A percentile compares a stretch with the other conserved stretches of the same genome.
Evolutionary conservation across 2,888 invertebrate species (phyloP).

Genomic region (Agrochola macilenta): DNA sequence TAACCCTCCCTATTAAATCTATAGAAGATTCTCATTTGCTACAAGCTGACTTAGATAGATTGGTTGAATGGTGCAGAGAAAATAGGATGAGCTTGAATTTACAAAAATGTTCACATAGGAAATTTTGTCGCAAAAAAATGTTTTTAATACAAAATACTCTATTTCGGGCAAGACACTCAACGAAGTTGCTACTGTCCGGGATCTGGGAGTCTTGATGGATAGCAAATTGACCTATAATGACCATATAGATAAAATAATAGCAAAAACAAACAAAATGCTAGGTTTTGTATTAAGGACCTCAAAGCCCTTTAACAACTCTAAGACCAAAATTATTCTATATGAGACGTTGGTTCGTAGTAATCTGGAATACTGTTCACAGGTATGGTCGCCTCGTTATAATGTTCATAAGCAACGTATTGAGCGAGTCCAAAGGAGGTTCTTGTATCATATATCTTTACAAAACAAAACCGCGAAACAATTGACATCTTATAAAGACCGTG

Average conservation of each 20-base stretch:
- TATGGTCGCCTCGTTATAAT: background rate
- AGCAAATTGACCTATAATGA: background rate
- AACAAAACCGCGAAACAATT: no score
- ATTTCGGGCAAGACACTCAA: background rate
- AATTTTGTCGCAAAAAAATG: no score
- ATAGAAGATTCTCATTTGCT: no score
- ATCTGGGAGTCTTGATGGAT: background rate
- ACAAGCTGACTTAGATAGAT: no score
- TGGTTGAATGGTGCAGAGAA: no score
- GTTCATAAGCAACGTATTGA: background rate
- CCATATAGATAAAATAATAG: no score
- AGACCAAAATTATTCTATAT: background rate
- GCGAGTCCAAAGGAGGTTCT: conserved; percentile 1
- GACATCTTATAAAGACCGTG: no score
- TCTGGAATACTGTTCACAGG: background rate
- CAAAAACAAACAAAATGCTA: no score
- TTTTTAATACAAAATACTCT: no score
- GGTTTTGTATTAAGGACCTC: background rate
- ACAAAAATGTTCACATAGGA: no score
- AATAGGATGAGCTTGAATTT: no score
- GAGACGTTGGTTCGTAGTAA: background rate
- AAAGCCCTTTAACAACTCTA: background rate
- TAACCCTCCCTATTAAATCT: no score
- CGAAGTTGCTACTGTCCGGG: background rate
- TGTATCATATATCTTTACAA: background rate